Conservation (phyloP, 2,113 vertebrate genomes). For the Anser cygnoides region DNA sequence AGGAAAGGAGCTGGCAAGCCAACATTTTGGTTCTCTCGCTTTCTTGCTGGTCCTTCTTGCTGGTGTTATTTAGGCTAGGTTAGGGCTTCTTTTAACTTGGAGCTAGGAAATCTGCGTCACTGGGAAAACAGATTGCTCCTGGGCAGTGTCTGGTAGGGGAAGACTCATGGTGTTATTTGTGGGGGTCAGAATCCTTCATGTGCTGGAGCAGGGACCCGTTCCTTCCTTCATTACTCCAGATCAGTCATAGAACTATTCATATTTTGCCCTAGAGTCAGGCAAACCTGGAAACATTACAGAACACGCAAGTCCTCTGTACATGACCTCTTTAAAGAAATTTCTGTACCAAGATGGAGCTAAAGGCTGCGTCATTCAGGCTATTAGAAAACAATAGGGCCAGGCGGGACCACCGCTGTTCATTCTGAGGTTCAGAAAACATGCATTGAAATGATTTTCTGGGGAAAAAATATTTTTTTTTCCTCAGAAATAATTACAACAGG, state of each 20-base stretch:
- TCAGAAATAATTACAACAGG: background rate
- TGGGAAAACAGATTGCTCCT: background rate
- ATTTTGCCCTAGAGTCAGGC: background rate
- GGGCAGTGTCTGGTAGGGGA: background rate
- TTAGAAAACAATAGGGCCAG: background rate
- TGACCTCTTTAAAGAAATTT: background rate
- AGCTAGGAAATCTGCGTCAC: background rate
- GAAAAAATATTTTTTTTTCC: background rate
- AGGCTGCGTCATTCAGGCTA: accelerated
- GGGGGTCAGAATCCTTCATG: background rate
- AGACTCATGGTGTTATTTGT: background rate
- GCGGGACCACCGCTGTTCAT: background rate
- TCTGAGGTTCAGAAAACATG: background rate
- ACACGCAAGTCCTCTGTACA: background rate
- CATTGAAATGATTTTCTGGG: background rate
- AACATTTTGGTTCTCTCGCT: background rate
- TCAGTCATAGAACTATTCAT: background rate
- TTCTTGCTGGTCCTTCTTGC: background rate
- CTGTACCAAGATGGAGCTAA: background rate
- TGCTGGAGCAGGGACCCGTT: background rate
- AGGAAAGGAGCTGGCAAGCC: background rate
- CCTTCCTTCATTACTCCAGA: background rate
- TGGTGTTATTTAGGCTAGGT: background rate
- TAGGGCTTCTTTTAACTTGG: background rate
- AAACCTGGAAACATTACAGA: background rate